A percentile compares a stretch with the other conserved stretches of the same genome.
phyloP scores from a whole-genome alignment of 1,140 invertebrate species.

The Leptinotarsa undecemlineata region DNA sequence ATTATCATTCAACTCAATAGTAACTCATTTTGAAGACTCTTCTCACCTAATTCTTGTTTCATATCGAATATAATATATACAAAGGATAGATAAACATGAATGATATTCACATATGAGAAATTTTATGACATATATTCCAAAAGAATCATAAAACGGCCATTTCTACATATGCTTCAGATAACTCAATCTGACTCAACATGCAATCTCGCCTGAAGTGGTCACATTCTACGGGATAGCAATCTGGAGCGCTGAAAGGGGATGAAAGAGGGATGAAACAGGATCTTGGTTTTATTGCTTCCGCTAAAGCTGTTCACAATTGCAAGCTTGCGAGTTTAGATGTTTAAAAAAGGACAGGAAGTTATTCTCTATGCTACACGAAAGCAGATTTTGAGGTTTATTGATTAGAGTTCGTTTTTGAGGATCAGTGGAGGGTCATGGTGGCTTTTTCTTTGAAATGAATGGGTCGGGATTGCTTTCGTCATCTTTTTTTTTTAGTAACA shows the following conservation, averaged over 20 bases:
- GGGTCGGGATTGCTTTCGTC: conserved; percentile 8
- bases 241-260: conserved; percentile 29
- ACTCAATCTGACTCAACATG: conserved; percentile 21
- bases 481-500: conserved; percentile 14
- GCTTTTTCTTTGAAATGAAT: neutral
- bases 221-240: conserved; percentile 38
- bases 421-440: neutral
- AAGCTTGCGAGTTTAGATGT: conserved; percentile 29
- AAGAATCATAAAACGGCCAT: conserved; percentile 17
- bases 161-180: conserved; percentile 24
- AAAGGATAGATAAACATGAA: conserved; percentile 18
- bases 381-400: neutral
- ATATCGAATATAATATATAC: neutral
- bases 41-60: too few relatives aligned
- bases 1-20: too few relatives aligned
- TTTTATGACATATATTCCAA: conserved; percentile 4
- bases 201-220: conserved; percentile 19
- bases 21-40: too few relatives aligned
- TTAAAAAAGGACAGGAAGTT: neutral
- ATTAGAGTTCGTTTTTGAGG: neutral
- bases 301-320: conserved; percentile 42
- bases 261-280: conserved; percentile 35
- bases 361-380: neutral
- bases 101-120: conserved; percentile 11
- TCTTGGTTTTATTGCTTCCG: conserved; percentile 40